Percentiles rank a stretch among this genome's conserved stretches.
These are phyloP conservation scores for Varanus salvator DNA, from an alignment of 2,113 vertebrate species.

Conservation along the genomic window DNA sequence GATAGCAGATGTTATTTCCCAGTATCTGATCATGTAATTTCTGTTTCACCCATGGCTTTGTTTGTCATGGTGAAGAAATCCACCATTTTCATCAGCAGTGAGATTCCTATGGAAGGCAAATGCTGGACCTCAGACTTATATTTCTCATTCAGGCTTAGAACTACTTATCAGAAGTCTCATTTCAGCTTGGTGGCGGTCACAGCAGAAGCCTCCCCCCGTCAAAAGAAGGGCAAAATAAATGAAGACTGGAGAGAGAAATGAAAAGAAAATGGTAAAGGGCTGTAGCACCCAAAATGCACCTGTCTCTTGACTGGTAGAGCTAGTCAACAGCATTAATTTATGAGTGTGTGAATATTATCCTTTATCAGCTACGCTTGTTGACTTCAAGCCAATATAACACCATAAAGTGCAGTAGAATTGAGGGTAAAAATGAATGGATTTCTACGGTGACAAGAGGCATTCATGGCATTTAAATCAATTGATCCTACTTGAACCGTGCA, in stretches of 20 bases:
- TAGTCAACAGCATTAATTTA: constrained; percentile 78
- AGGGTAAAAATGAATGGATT: constrained; percentile 71
- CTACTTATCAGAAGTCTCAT: constrained; percentile 37
- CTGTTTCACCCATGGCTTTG: constrained; percentile 17
- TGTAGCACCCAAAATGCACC: constrained; percentile 72
- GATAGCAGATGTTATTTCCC: not conserved
- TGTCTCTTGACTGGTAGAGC: constrained; percentile 73
- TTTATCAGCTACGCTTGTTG: constrained; percentile 78
- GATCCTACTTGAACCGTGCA: constrained; percentile 81
- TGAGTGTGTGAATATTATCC: constrained; percentile 79
- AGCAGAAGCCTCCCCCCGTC: constrained; percentile 23
- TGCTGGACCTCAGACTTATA: constrained; percentile 34
- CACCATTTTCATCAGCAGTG: not conserved
- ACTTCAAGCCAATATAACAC: constrained; percentile 83
- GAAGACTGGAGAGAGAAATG: constrained; percentile 28
- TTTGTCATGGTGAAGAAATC: not conserved
- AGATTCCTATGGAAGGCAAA: constrained; percentile 24
- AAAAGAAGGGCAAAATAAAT: not conserved
- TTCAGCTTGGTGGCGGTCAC: constrained; percentile 37
- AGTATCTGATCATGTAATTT: not conserved
- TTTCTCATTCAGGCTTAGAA: constrained; percentile 12
- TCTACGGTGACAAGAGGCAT: constrained; percentile 82
- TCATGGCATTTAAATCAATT: constrained; percentile 87
- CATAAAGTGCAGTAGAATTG: constrained; percentile 74
- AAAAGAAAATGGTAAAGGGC: constrained; percentile 46